These are phyloP conservation scores for Stigmatopora nigra DNA, from an alignment of 2,113 vertebrate species.

Conservation along the genomic window DNA sequence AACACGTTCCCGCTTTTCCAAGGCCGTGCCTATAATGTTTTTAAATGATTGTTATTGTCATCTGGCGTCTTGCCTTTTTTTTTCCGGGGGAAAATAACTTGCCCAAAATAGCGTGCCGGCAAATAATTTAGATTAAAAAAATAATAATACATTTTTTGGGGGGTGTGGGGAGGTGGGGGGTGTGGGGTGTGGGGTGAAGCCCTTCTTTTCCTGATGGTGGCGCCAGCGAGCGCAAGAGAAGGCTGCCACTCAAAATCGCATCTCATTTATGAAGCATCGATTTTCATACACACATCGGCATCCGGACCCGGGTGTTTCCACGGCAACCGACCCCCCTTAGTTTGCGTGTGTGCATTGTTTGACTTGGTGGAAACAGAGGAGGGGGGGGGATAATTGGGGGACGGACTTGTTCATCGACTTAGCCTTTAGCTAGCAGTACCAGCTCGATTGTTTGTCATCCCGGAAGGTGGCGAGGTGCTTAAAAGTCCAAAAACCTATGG, in stretches of 20 bases:
- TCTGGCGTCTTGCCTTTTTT: conserved; percentile 47
- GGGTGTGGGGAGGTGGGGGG: too few species aligned
- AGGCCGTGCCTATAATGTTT: conserved; percentile 60
- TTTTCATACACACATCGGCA: conserved; percentile 98
- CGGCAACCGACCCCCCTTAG: conserved; percentile 76
- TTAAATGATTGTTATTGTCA: conserved; percentile 66
- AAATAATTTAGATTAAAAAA: not conserved
- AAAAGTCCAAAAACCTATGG: too few species aligned
- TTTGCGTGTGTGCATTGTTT: conserved; percentile 71
- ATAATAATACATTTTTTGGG: not conserved
- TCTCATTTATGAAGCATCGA: conserved; percentile 96
- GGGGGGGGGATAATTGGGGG: not conserved
- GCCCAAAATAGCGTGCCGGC: conserved; percentile 28
- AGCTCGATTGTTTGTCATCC: conserved; percentile 8
- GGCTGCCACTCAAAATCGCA: conserved; percentile 87
- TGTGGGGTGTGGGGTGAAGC: not conserved
- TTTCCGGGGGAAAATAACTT: conserved; percentile 52
- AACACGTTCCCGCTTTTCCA: conserved; percentile 71
- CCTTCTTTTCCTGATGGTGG: conserved; percentile 67
- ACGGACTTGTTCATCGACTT: conserved; percentile 13
- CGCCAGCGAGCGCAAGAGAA: conserved; percentile 77
- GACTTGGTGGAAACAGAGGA: conserved; percentile 78
- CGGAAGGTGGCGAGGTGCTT: not conserved
- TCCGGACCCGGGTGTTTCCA: conserved; percentile 93
- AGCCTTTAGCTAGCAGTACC: conserved; percentile 31